phyloP scores from a whole-genome alignment of 2,113 vertebrate genomes.

The Proterorhinus semilunaris region DNA sequence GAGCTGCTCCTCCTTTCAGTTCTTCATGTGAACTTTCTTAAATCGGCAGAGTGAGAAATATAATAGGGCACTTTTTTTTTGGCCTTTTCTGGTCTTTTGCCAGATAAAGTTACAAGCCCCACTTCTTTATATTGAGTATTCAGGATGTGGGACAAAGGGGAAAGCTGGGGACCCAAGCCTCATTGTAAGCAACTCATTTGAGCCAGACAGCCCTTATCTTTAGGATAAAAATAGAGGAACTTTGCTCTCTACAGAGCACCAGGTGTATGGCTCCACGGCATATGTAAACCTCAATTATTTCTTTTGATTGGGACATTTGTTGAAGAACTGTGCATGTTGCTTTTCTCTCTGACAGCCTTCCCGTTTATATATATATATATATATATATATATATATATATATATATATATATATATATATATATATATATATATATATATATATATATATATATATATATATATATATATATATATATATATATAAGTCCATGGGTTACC shows the following conservation, averaged over 20 bases:
- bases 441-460: no score
- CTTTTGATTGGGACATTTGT: not conserved
- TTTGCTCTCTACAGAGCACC: conserved; percentile 1
- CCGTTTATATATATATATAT: no score
- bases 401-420: no score
- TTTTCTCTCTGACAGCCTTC: no score
- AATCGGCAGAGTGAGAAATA: conserved; percentile 33
- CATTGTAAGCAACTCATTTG: conserved; percentile 26
- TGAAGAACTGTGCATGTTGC: not conserved
- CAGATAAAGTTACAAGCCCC: conserved; percentile 49
- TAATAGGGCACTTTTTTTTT: conserved; percentile 38
- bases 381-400: no score
- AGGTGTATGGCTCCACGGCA: not conserved
- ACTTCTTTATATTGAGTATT: conserved; percentile 35
- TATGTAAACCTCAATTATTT: not conserved
- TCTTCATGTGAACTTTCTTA: conserved; percentile 36
- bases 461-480: no score
- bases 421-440: no score
- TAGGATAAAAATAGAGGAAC: conserved; percentile 3
- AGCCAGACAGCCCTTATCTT: conserved; percentile 5
- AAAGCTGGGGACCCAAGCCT: conserved; percentile 27
- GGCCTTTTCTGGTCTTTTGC: conserved; percentile 30
- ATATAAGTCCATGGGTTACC: no score
- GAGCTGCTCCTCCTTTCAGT: conserved; percentile 39
- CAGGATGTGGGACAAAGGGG: conserved; percentile 44